These are phyloP conservation scores for Hermetia illucens DNA, from an alignment of 1,140 invertebrate genomes.

Conservation along the genomic window DNA sequence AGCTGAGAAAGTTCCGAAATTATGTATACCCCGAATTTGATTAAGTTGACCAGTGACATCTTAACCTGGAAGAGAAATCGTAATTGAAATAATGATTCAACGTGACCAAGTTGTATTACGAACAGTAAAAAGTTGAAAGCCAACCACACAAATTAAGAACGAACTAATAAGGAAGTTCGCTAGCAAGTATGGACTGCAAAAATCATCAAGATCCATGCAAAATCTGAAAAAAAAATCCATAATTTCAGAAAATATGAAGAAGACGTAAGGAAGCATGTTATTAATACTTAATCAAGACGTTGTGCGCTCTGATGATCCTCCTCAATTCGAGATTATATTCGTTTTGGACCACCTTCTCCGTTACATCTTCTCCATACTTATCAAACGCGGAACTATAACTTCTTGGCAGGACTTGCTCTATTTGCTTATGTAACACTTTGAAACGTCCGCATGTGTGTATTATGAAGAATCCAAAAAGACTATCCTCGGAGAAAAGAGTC, in stretches of 20 bases:
- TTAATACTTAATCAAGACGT: background rate
- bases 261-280: background rate
- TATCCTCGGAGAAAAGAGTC: constrained; percentile 2
- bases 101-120: background rate
- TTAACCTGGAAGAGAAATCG: constrained; percentile 1
- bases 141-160: constrained; percentile 2
- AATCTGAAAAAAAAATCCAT: constrained; percentile 2
- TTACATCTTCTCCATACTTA: background rate
- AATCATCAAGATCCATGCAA: background rate
- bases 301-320: background rate
- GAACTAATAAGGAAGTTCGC: constrained; percentile 3
- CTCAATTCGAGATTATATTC: background rate
- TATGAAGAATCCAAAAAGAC: constrained; percentile 2
- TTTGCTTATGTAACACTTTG: background rate
- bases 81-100: background rate
- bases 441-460: constrained; percentile 2
- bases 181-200: constrained; percentile 4
- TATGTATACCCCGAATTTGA: constrained; percentile 2
- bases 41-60: constrained; percentile 1
- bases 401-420: too few relatives aligned
- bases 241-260: background rate
- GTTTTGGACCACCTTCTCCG: background rate
- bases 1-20: constrained; percentile 1
- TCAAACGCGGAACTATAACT: background rate
- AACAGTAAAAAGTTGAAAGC: constrained; percentile 3